These are phyloP conservation scores for Hypomecis punctinalis DNA, from an alignment of 2,888 invertebrate genomes.

Conservation along the genomic window DNA sequence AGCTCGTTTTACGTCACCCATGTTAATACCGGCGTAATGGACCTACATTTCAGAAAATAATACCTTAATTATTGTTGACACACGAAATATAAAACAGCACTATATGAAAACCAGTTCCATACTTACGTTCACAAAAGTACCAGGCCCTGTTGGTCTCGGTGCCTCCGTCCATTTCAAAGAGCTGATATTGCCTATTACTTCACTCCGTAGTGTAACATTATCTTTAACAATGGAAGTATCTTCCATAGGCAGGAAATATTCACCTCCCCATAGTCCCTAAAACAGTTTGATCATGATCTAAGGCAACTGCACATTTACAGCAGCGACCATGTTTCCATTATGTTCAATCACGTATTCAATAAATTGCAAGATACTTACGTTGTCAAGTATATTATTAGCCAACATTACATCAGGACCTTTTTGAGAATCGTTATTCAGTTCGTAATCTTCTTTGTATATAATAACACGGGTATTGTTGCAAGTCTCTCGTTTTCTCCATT, in stretches of 20 bases:
- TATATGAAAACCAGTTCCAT: neutral
- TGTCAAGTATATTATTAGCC: constrained; percentile 42
- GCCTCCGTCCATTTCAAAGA: constrained; percentile 58
- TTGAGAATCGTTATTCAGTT: constrained; percentile 11
- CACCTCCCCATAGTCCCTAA: constrained; percentile 51
- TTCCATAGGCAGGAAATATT: constrained; percentile 43
- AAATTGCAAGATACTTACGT: constrained; percentile 39
- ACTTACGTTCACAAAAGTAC: constrained; percentile 33
- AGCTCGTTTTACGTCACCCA: constrained; percentile 53
- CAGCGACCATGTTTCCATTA: too few relatives aligned
- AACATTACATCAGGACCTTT: constrained; percentile 39
- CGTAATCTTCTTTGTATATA: constrained; percentile 37
- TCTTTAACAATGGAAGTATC: neutral
- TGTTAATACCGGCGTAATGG: constrained; percentile 54
- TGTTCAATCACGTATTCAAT: neutral
- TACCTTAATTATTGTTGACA: neutral
- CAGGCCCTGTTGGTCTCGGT: constrained; percentile 37
- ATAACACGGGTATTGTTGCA: constrained; percentile 45
- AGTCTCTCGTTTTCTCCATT: constrained; percentile 46
- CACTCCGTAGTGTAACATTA: constrained; percentile 28
- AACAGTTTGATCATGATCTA: neutral
- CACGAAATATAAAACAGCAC: neutral
- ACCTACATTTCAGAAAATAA: constrained; percentile 44
- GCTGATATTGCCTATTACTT: constrained; percentile 49
- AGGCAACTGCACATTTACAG: too few relatives aligned